Conservation (phyloP, 2,113 vertebrate genomes). For the Narcine bancroftii region DNA sequence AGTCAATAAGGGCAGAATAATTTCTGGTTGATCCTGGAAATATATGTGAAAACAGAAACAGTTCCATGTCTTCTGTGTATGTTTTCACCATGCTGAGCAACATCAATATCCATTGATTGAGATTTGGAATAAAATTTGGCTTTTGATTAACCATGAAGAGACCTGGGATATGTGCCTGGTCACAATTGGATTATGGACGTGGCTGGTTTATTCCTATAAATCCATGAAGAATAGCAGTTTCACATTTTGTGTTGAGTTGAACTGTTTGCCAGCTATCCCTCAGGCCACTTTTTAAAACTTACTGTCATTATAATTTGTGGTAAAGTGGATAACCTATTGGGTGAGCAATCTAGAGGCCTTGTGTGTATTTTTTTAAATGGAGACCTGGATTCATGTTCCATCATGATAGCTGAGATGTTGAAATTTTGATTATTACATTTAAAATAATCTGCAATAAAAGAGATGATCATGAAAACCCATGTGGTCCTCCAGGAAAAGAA, state of each 20-base stretch:
- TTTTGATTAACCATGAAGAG: too few relatives aligned
- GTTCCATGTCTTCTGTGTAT: not conserved
- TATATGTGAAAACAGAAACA: not conserved
- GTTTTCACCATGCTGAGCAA: not conserved
- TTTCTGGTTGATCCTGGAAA: not conserved
- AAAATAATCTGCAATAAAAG: too few relatives aligned
- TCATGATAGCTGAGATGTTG: too few relatives aligned
- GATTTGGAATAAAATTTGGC: not conserved
- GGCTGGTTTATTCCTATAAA: not conserved
- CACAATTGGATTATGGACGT: not conserved
- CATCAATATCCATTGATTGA: not conserved
- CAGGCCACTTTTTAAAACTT: not conserved
- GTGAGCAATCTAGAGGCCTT: too few relatives aligned
- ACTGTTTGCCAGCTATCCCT: not conserved
- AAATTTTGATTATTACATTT: too few relatives aligned
- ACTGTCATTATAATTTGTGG: too few relatives aligned
- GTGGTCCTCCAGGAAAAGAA: too few relatives aligned
- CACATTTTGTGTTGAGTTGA: not conserved
- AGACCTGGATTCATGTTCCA: too few relatives aligned
- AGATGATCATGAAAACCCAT: too few relatives aligned
- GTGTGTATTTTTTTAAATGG: too few relatives aligned
- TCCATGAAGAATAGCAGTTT: not conserved
- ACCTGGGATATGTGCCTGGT: not conserved
- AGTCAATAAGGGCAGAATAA: not conserved
- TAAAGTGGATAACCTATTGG: too few relatives aligned